Conservation (phyloP, 2,888 invertebrate genomes). For the Mesoligia furuncula region DNA sequence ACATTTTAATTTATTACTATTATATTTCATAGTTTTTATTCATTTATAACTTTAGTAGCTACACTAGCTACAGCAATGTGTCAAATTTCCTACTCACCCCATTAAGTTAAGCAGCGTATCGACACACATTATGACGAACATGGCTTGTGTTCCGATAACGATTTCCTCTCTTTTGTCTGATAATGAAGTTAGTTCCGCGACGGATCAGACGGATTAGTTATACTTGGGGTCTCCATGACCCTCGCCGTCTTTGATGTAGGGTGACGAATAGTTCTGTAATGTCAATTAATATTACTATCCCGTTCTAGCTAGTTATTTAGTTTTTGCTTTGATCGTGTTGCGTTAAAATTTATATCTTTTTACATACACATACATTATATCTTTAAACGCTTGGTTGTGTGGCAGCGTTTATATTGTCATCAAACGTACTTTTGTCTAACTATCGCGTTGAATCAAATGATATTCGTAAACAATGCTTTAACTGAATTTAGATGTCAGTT, state of each 20-base stretch:
- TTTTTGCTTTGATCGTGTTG: constrained; percentile 38
- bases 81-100: constrained; percentile 38
- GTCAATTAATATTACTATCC: constrained; percentile 40
- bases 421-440: not conserved
- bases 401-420: not conserved
- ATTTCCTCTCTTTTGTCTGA: constrained; percentile 56
- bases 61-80: constrained; percentile 15
- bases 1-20: not conserved
- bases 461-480: not conserved
- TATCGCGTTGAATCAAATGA: not conserved
- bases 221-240: constrained; percentile 50
- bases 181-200: constrained; percentile 60
- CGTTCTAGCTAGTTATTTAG: constrained; percentile 17
- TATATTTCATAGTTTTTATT: not conserved
- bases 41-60: not conserved
- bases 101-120: constrained; percentile 52
- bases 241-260: constrained; percentile 51
- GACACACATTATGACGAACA: constrained; percentile 55
- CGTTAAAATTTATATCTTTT: not conserved
- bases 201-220: constrained; percentile 53
- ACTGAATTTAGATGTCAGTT: not conserved
- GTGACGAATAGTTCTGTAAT: constrained; percentile 43
- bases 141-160: constrained; percentile 46
- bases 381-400: no score
- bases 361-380: not conserved